Conservation (phyloP, 2,797 vertebrate genomes). For the Alectoris magna region DNA sequence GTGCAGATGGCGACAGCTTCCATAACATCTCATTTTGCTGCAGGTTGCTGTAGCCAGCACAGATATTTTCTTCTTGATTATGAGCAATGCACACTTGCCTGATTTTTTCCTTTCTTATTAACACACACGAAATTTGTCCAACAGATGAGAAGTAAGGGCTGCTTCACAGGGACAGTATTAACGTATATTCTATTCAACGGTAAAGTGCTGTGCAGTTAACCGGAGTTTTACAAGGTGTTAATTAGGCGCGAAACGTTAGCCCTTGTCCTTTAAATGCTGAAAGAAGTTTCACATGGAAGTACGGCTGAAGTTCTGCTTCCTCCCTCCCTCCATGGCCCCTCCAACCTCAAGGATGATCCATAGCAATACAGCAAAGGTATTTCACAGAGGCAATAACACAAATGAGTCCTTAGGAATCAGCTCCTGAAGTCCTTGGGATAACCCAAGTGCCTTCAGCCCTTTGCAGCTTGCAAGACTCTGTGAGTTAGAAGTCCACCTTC, state of each 20-base stretch:
- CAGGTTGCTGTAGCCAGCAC: background rate
- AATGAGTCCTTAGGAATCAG: background rate
- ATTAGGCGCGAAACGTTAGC: conserved; percentile 1
- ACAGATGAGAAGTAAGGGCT: background rate
- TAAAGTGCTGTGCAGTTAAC: background rate
- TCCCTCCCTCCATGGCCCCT: accelerated
- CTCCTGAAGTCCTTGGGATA: background rate
- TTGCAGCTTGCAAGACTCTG: background rate
- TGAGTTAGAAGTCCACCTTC: accelerated
- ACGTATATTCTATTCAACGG: background rate
- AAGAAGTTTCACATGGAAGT: background rate
- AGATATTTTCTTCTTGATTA: background rate
- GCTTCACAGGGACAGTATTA: background rate
- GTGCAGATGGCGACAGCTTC: background rate
- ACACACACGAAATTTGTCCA: background rate
- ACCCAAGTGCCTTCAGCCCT: accelerated
- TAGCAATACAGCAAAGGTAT: background rate
- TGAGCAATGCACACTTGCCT: background rate
- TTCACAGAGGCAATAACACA: background rate
- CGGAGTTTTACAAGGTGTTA: conserved; percentile 2
- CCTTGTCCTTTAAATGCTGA: background rate
- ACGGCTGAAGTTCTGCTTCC: background rate
- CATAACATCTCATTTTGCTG: background rate
- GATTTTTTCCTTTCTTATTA: background rate
- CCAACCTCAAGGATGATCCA: accelerated